Base-by-base conservation (phyloP, 2,113 vertebrate genomes). In the Tympanuchus pallidicinctus region DNA sequence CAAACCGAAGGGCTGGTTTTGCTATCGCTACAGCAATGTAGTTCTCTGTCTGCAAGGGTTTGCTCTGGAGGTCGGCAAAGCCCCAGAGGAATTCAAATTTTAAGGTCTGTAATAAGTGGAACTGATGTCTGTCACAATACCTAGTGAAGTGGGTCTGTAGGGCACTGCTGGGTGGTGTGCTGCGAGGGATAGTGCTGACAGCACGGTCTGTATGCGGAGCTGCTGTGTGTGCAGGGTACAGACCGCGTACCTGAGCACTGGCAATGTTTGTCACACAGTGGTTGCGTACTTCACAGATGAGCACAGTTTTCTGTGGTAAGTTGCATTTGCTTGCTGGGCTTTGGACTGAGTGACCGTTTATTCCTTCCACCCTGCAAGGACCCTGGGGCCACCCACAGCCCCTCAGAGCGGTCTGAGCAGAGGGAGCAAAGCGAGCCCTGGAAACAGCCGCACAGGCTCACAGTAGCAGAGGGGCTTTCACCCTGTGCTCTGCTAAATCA, bases 21-120 rank as follows among this genome's bases (percentile, higher is more conserved):
- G 72, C 52, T 48, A 0, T 11, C 2, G 7, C 28, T 12, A 13
- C 6, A 2, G 11, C 0, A 21, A 47, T 69, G 36, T 71, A 77
- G 90, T 25, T 78, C 50, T 76, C 81, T 56, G 20, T 40, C 47
- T 71, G 73, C 48, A 38, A 63, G 22, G 66, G 16, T 52, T 90
- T n/a, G 40, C 73, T 76, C 36, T 34, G 63, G 50, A 48, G 43
- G 50, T 25, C 32, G 57, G 61, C 40, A 75, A 50, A 83, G 72
- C 65, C 89, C 34, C 47, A 6, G 48, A 56, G 56, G 67, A 71
- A 71, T 69, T 54, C 1, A 59, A 52, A 14, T 64, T 64, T 81
- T 65, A 11, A 93, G 71, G 61, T 8, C 25, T 32, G 12, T 21
- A 16, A 18, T 28, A 61, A 71, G 50, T 40, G 27, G 70, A 83